Conservation (phyloP, 1,140 invertebrate species). For the Papilio helenus region DNA sequence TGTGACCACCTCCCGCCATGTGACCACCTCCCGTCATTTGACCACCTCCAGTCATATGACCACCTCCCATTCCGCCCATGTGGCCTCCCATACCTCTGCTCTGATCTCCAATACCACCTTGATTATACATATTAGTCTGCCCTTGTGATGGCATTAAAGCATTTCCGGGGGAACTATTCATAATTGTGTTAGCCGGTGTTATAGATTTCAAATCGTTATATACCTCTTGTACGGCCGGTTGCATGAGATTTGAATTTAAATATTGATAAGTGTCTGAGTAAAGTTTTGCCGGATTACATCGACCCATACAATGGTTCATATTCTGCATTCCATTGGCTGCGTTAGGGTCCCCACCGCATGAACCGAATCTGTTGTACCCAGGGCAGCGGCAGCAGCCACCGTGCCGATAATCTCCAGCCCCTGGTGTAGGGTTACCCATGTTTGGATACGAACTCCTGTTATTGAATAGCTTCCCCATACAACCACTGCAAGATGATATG, state of each 20-base stretch:
- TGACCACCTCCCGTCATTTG: conserved; percentile 30
- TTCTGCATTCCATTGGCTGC: conserved; percentile 44
- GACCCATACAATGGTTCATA: conserved; percentile 57
- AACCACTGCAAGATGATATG: conserved; percentile 68
- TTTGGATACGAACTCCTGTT: conserved; percentile 38
- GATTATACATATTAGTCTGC: conserved; percentile 30
- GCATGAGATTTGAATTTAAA: conserved; percentile 68
- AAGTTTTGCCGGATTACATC: conserved; percentile 66
- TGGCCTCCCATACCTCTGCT: conserved; percentile 9
- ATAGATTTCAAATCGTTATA: conserved; percentile 71
- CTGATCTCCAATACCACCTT: conserved; percentile 1
- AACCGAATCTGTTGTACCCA: conserved; percentile 42
- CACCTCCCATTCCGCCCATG: neutral
- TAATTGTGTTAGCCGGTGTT: conserved; percentile 64
- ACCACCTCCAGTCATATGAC: conserved; percentile 30
- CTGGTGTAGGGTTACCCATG: conserved; percentile 40
- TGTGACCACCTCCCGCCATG: neutral
- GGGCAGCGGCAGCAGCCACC: conserved; percentile 48
- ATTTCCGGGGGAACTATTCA: conserved; percentile 53
- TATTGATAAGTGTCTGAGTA: conserved; percentile 71
- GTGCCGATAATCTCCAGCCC: conserved; percentile 50
- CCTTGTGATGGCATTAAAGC: conserved; percentile 1
- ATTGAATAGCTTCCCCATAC: conserved; percentile 75
- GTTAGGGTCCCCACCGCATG: conserved; percentile 49
- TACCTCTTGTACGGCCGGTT: conserved; percentile 71